phyloP scores from a whole-genome alignment of 2,888 invertebrate genomes.

The Timema podura region DNA sequence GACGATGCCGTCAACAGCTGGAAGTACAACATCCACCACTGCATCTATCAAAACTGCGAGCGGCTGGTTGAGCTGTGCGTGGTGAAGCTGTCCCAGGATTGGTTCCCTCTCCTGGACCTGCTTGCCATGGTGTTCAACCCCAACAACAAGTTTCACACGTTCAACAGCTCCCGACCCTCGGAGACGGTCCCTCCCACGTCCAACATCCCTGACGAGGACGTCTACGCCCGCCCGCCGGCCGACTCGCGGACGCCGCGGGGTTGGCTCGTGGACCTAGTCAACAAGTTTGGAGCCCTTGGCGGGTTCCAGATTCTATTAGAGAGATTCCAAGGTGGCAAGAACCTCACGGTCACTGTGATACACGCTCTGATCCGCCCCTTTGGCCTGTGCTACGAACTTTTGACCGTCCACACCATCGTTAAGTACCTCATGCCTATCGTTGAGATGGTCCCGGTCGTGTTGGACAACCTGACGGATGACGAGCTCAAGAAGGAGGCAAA shows the following conservation, averaged over 20 bases:
- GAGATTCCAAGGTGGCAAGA: constrained; percentile 72
- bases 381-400: constrained; percentile 85
- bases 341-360: constrained; percentile 70
- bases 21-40: constrained; percentile 95
- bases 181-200: constrained; percentile 63
- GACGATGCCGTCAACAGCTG: constrained; percentile 97
- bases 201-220: constrained; percentile 63
- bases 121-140: constrained; percentile 93
- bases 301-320: constrained; percentile 85
- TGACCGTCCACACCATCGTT: constrained; percentile 85
- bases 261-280: constrained; percentile 95
- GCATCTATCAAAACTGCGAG: constrained; percentile 90
- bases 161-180: constrained; percentile 72
- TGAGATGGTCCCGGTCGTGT: constrained; percentile 85
- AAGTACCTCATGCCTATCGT: constrained; percentile 89
- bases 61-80: constrained; percentile 90
- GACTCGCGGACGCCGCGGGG: constrained; percentile 86
- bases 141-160: constrained; percentile 90
- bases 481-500: constrained; percentile 94
- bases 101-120: constrained; percentile 87
- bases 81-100: constrained; percentile 82
- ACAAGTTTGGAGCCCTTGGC: constrained; percentile 84
- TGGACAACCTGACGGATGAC: constrained; percentile 91
- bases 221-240: constrained; percentile 66
- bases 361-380: constrained; percentile 84